A percentile compares a stretch with the other conserved stretches of the same genome.
Conservation (phyloP, 1,140 invertebrate genomes). For the Ostrea denselamellosa region DNA sequence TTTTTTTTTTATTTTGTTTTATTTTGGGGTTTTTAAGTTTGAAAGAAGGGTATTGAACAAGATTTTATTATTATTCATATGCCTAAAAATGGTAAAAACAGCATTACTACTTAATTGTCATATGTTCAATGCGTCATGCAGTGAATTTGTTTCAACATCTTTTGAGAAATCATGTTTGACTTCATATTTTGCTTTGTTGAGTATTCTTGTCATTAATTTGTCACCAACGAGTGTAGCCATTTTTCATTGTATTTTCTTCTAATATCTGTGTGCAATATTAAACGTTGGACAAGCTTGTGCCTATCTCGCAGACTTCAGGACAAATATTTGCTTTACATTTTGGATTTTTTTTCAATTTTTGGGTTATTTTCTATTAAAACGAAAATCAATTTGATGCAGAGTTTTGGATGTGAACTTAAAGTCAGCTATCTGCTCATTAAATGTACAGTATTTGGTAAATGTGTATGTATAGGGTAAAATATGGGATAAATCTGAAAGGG, state of each 20-base stretch:
- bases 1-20: too few relatives aligned
- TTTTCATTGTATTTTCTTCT: conserved; percentile 40
- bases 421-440: not conserved
- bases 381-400: not conserved
- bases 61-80: not conserved
- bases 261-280: conserved; percentile 40
- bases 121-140: not conserved
- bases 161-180: conserved; percentile 33
- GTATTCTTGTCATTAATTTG: conserved; percentile 23
- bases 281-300: conserved; percentile 36
- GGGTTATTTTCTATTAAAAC: not conserved
- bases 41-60: not conserved
- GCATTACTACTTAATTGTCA: conserved; percentile 23
- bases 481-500: not conserved
- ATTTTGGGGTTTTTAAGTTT: too few relatives aligned
- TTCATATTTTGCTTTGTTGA: conserved; percentile 34
- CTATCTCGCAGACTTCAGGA: conserved; percentile 19
- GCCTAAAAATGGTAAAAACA: not conserved
- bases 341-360: not conserved
- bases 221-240: conserved; percentile 37
- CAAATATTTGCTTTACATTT: not conserved
- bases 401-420: not conserved
- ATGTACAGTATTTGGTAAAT: not conserved
- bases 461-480: not conserved
- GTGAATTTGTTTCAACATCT: conserved; percentile 28